A percentile compares a stretch with the other conserved stretches of the same genome.
These are phyloP conservation scores for Podarcis lilfordi DNA, from an alignment of 2,797 vertebrate genomes.

Conservation along the genomic window DNA sequence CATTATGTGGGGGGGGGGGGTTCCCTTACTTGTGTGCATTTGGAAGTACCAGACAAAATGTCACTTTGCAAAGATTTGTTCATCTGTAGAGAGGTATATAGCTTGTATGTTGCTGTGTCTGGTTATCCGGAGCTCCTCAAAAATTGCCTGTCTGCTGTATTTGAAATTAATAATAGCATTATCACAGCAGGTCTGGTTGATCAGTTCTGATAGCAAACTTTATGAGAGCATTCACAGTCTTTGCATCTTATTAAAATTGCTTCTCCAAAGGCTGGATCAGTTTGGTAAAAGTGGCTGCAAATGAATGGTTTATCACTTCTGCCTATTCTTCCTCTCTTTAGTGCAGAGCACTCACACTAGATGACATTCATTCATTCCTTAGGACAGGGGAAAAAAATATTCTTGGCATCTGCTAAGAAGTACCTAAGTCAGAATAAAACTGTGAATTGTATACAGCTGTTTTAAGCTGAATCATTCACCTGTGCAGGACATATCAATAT, in stretches of 20 bases:
- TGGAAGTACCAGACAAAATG: not conserved
- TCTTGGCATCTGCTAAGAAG: not conserved
- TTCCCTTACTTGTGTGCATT: not conserved
- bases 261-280: not conserved
- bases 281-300: not conserved
- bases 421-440: not conserved
- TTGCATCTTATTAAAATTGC: not conserved
- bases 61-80: not conserved
- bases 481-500: not conserved
- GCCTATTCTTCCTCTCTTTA: not conserved
- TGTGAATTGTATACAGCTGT: not conserved
- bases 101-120: not conserved
- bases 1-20: not conserved
- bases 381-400: not conserved
- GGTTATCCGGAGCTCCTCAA: not conserved
- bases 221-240: not conserved
- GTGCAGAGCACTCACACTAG: not conserved
- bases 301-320: conserved; percentile 3
- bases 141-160: not conserved
- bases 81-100: not conserved
- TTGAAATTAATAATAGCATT: not conserved
- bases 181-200: not conserved
- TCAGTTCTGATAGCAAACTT: not conserved
- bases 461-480: not conserved
- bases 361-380: not conserved